Percentiles rank a stretch among this genome's conserved stretches.
These are phyloP conservation scores for Anguilla pacifica DNA, from an alignment of 2,797 vertebrate species.

Conservation along the genomic window DNA sequence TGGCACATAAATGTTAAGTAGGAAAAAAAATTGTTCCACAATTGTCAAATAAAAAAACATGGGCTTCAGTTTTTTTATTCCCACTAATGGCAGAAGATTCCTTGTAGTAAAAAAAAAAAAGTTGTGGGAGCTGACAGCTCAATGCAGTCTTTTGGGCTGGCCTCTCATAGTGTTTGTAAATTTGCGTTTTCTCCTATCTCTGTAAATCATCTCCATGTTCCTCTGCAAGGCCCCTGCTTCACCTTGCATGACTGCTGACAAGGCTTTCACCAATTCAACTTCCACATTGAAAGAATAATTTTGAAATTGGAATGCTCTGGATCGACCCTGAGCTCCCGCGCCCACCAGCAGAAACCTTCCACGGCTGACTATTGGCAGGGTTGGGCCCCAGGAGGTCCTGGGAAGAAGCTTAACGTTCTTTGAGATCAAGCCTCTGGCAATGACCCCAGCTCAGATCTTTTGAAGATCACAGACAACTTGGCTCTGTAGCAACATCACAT, in stretches of 20 bases:
- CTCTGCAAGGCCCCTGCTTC: not conserved
- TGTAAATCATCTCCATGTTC: not conserved
- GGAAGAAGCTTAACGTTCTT: not conserved
- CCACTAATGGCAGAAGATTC: slow-evolving; percentile 60
- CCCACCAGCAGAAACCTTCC: not conserved
- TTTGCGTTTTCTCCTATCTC: not conserved
- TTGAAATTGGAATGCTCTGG: not conserved
- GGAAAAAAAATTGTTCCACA: not conserved
- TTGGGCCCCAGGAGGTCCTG: not conserved
- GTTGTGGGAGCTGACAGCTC: slow-evolving; percentile 38
- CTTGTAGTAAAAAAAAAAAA: slow-evolving; percentile 49
- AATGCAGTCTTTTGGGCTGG: not conserved
- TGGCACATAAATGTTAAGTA: not conserved
- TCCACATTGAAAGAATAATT: slow-evolving; percentile 14
- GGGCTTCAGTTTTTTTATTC: not conserved
- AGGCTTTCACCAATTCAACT: not conserved
- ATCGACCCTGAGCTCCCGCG: not conserved
- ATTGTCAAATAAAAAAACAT: not conserved
- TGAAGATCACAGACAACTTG: not conserved
- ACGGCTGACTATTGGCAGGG: not conserved
- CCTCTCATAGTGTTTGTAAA: not conserved
- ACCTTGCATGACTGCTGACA: slow-evolving; percentile 1
- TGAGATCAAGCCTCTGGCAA: not conserved
- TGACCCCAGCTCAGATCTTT: not conserved
- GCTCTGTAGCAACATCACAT: not conserved